Conservation (phyloP, 1,140 invertebrate species). For the Sitophilus oryzae region DNA sequence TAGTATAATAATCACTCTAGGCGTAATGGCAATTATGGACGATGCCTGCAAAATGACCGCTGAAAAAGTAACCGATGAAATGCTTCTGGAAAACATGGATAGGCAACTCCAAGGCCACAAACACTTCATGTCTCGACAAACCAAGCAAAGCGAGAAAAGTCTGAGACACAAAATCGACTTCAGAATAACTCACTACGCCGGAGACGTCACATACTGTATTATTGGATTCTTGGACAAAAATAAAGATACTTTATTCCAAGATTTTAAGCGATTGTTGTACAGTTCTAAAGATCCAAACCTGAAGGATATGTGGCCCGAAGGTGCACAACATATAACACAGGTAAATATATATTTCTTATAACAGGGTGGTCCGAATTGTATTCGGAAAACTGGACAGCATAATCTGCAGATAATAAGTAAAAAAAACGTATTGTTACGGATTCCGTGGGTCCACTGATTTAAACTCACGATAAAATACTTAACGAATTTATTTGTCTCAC, state of each 20-base stretch:
- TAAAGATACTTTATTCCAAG: constrained; percentile 91
- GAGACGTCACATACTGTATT: constrained; percentile 90
- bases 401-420: too few relatives aligned
- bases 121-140: constrained; percentile 84
- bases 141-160: constrained; percentile 74
- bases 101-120: constrained; percentile 79
- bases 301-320: constrained; percentile 91
- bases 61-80: constrained; percentile 86
- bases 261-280: constrained; percentile 88
- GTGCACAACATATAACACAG: constrained; percentile 80
- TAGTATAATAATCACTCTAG: constrained; percentile 5
- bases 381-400: too few relatives aligned
- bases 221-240: constrained; percentile 94
- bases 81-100: constrained; percentile 90
- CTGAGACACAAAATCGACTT: constrained; percentile 62
- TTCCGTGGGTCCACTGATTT: too few relatives aligned
- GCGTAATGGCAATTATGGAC: constrained; percentile 89
- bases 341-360: constrained; percentile 45
- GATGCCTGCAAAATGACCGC: constrained; percentile 87
- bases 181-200: constrained; percentile 74
- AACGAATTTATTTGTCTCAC: too few relatives aligned
- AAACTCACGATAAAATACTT: too few relatives aligned
- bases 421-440: too few relatives aligned
- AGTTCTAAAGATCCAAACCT: constrained; percentile 72
- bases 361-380: too few relatives aligned